Conservation (phyloP, 2,888 invertebrate genomes). For the Cosmopolites sordidus region DNA sequence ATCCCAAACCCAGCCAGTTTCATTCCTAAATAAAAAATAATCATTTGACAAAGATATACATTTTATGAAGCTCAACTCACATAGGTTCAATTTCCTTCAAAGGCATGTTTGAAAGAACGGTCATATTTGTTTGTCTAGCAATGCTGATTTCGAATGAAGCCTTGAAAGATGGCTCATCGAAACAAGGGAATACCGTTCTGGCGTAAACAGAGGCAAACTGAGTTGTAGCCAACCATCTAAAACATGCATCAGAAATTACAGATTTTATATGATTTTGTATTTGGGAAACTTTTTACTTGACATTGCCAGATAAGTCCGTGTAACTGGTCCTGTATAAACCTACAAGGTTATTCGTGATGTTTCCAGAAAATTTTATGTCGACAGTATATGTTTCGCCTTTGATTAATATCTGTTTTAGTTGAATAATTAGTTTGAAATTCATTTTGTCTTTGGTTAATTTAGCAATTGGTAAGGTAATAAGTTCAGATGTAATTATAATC, state of each 20-base stretch:
- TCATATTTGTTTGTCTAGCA: conserved; percentile 59
- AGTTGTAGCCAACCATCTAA: conserved; percentile 59
- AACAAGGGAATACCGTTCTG: conserved; percentile 67
- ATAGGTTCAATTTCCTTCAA: conserved; percentile 52
- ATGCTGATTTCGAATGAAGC: conserved; percentile 71
- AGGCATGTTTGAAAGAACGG: conserved; percentile 70
- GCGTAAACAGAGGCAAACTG: conserved; percentile 65
- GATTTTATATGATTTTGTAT: background rate
- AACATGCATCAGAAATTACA: conserved; percentile 9
- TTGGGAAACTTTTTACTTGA: conserved; percentile 54
- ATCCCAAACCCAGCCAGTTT: conserved; percentile 57
- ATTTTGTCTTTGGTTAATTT: conserved; percentile 42
- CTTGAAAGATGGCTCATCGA: conserved; percentile 74
- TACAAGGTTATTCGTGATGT: conserved; percentile 56
- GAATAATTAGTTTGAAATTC: conserved; percentile 46
- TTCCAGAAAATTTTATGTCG: conserved; percentile 54
- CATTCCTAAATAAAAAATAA: conserved; percentile 38
- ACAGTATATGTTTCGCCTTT: conserved; percentile 54
- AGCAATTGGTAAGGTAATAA: conserved; percentile 32
- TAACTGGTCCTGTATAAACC: conserved; percentile 70
- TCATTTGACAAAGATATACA: conserved; percentile 14
- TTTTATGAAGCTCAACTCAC: conserved; percentile 46
- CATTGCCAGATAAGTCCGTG: conserved; percentile 46
- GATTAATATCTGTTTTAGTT: conserved; percentile 47
- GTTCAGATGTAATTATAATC: conserved; percentile 25